Percentiles rank a stretch among this genome's conserved stretches.
phyloP scores from a whole-genome alignment of 2,797 vertebrate species.

The Distichodus sexfasciatus region DNA sequence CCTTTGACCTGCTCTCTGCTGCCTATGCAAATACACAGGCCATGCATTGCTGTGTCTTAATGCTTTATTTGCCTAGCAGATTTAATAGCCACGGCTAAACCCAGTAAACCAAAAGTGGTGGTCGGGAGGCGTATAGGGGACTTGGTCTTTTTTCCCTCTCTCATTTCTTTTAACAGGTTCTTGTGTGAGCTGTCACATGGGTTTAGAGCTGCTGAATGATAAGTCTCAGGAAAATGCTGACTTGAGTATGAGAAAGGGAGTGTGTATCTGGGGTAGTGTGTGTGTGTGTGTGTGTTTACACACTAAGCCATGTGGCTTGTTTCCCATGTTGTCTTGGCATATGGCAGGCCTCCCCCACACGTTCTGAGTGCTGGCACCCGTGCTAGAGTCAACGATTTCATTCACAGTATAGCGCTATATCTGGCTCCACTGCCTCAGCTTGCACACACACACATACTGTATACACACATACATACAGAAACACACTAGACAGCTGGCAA shows the following conservation, averaged over 20 bases:
- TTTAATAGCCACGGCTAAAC: constrained; percentile 28
- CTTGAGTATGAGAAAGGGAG: constrained; percentile 43
- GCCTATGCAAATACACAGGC: constrained; percentile 32
- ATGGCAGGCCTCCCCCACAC: constrained; percentile 46
- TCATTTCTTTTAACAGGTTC: neutral
- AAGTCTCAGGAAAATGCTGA: constrained; percentile 62
- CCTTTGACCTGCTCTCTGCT: constrained; percentile 34
- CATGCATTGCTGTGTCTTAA: constrained; percentile 1
- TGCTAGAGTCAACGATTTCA: constrained; percentile 52
- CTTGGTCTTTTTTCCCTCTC: too few relatives aligned
- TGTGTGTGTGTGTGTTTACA: constrained; percentile 46
- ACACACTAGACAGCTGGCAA: constrained; percentile 33
- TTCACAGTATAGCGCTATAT: constrained; percentile 61
- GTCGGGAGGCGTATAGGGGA: neutral
- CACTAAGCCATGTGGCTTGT: constrained; percentile 49
- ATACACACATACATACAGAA: constrained; percentile 24
- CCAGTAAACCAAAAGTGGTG: constrained; percentile 12
- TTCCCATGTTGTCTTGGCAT: constrained; percentile 57
- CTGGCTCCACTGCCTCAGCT: constrained; percentile 46
- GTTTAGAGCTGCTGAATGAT: constrained; percentile 59
- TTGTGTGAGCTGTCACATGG: neutral
- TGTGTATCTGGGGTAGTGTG: constrained; percentile 24
- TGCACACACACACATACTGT: constrained; percentile 15
- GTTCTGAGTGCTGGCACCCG: constrained; percentile 50
- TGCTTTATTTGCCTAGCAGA: constrained; percentile 42